A percentile compares a stretch with the other conserved stretches of the same genome.
These are phyloP conservation scores for Callyntrura sp. DNA, from an alignment of 2,888 invertebrate species.

Conservation along the genomic window DNA sequence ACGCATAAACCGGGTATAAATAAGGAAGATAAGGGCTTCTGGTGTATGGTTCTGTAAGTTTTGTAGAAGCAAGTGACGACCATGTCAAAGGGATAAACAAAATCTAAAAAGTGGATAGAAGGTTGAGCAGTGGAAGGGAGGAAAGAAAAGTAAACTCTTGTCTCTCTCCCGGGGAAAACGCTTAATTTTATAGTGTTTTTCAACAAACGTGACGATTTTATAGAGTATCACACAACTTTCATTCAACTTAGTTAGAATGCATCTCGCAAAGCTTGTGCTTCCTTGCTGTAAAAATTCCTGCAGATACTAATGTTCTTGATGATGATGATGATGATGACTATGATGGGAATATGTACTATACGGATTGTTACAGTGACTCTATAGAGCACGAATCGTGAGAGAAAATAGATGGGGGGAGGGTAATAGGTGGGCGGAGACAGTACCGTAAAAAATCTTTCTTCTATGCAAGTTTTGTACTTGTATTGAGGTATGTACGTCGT, in stretches of 20 bases:
- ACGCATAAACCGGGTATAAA: neutral
- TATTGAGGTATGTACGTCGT: constrained; percentile 18
- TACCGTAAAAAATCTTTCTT: neutral
- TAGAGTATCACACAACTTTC: constrained; percentile 67
- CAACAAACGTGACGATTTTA: constrained; percentile 78
- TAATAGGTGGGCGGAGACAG: neutral
- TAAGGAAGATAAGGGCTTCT: neutral
- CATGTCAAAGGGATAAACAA: constrained; percentile 57
- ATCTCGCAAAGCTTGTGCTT: constrained; percentile 41
- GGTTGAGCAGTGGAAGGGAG: neutral
- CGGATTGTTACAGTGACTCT: neutral
- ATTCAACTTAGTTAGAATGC: constrained; percentile 66
- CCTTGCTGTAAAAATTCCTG: constrained; percentile 42
- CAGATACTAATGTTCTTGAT: neutral
- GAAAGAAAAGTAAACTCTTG: constrained; percentile 57
- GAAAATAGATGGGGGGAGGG: constrained; percentile 10
- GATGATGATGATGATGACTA: neutral
- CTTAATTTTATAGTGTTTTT: constrained; percentile 76
- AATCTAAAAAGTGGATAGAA: constrained; percentile 9
- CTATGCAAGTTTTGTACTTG: constrained; percentile 20
- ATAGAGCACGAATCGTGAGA: neutral
- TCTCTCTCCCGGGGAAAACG: constrained; percentile 66
- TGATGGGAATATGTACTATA: neutral
- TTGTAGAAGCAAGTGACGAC: neutral
- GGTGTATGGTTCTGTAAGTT: neutral